A percentile compares a stretch with the other conserved stretches of the same genome.
Evolutionary conservation across 2,113 vertebrate species (phyloP).

Genomic region (Leucopsar rothschildi): DNA sequence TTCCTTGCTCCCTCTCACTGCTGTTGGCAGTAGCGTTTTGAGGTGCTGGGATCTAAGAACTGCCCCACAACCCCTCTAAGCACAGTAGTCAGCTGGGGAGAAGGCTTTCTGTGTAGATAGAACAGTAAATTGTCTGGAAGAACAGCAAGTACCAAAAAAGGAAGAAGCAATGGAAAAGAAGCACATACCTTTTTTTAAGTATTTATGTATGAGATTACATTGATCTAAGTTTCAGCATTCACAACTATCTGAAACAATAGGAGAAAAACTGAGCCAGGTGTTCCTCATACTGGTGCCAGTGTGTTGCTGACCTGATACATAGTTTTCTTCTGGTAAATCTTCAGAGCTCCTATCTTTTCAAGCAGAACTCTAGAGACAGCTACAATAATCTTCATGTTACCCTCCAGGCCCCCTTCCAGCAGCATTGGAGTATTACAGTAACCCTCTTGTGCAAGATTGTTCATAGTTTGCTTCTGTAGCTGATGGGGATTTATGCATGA

Average conservation of each 20-base stretch:
- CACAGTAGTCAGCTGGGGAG: neutral
- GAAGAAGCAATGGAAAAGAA: neutral
- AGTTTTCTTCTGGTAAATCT: neutral
- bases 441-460: neutral
- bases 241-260: neutral
- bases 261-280: neutral
- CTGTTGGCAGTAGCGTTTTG: neutral
- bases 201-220: neutral
- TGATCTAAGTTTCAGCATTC: neutral
- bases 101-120: neutral
- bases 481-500: neutral
- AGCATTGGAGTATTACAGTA: neutral
- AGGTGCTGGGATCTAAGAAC: neutral
- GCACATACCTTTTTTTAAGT: neutral
- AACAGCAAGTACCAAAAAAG: neutral
- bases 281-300: neutral
- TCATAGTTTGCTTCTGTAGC: neutral
- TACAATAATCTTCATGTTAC: neutral
- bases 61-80: neutral
- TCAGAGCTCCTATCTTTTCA: neutral
- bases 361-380: neutral
- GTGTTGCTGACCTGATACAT: neutral
- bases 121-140: neutral
- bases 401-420: neutral
- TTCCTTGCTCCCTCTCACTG: neutral